Base-by-base conservation (phyloP, 64 coral and sea anemone genomes). In the Dendrophyllia cribrosa region DNA sequence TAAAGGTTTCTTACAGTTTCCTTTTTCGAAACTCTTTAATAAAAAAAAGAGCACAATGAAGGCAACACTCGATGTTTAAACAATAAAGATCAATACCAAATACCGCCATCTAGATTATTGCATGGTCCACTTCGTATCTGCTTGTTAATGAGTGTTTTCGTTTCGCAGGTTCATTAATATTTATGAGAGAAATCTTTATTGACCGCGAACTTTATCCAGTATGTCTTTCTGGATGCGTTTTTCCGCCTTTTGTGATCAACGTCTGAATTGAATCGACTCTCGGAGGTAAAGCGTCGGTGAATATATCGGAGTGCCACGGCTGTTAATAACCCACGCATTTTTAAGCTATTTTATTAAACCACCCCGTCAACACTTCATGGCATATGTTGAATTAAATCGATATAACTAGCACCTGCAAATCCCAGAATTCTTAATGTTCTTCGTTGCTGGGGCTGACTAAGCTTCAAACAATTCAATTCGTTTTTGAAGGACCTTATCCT, bases 381-480 rank as follows among this genome's bases (percentile, higher is more conserved):
- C 45, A 83, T 66, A 83, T 83, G 63, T 65, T 47, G 59, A 82
- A 62, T 82, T 66, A 51, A 83, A 83, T 66, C 80, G 16, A 50
- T 21, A 83, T 50, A 67, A 5, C 74, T 51, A 50, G 46, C 61
- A 83, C 80, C 80, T 83, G 80, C 80, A 66, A 67, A 66, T 83
- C 80, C 61, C 60, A 83, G 62, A 83, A 51, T 83, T 67, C 61
- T 66, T 44, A 16, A 23, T 23, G 60, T 50, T 50, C 43, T 48
- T 17, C 17, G 59, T 66, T 83, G 43, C 80, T 44, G 13, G 47
- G 80, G 80, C 45, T 66, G 80, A 83, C 80, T n/a, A 15, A 11
- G 17, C n/a, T 77, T 21, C 52, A 77, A 75, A 77, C 46, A 49
- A 51, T 23, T 77, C 74, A 4, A 55, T 77, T 77, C 61, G 61